These are phyloP conservation scores for Limenitis camilla DNA, from an alignment of 2,888 invertebrate species.

Conservation along the genomic window DNA sequence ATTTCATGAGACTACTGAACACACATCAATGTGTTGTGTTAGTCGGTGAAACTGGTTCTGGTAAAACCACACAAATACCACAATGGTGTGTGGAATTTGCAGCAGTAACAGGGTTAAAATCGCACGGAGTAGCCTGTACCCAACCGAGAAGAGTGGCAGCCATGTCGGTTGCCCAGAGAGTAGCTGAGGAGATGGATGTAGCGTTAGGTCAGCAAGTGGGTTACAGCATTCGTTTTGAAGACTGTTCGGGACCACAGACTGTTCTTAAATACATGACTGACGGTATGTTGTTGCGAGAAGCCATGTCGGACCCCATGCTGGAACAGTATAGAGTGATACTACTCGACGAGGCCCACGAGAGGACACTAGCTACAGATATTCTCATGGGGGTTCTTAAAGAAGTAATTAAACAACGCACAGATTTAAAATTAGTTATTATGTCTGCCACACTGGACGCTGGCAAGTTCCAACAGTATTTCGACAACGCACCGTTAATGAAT, in stretches of 20 bases:
- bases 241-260: conserved; percentile 96
- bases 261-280: conserved; percentile 99
- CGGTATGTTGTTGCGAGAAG: conserved; percentile 99
- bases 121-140: conserved; percentile 89
- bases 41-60: conserved; percentile 99
- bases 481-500: conserved; percentile 98
- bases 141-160: conserved; percentile 98
- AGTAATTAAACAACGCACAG: conserved; percentile 92
- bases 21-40: conserved; percentile 96
- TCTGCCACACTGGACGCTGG: conserved; percentile 99
- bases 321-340: conserved; percentile 96
- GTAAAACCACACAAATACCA: conserved; percentile 99
- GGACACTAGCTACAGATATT: conserved; percentile 98
- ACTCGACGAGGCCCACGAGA: conserved; percentile 98
- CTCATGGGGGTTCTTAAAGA: conserved; percentile 99
- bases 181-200: conserved; percentile 99
- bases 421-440: conserved; percentile 98
- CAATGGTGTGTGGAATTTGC: conserved; percentile 75
- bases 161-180: conserved; percentile 99
- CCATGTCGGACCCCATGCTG: conserved; percentile 99
- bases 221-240: conserved; percentile 95
- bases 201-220: conserved; percentile 79
- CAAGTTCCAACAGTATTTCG: conserved; percentile 99
- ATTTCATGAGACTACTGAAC: conserved; percentile 95
- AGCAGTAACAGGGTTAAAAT: conserved; percentile 49